phyloP scores from a whole-genome alignment of 2,888 invertebrate genomes.

The Drosophila bunnanda region DNA sequence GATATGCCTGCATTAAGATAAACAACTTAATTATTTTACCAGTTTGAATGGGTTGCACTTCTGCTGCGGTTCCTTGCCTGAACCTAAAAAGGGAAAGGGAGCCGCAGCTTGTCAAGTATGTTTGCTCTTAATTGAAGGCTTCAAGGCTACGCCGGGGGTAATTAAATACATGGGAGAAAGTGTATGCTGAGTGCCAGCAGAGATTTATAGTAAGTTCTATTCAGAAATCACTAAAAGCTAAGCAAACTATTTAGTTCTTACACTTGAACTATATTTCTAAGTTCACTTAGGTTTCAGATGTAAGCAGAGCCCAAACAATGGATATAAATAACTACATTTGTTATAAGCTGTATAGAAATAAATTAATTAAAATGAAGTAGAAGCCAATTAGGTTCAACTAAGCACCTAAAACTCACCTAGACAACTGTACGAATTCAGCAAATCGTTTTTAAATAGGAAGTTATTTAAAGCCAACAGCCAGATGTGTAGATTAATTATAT shows the following conservation, averaged over 20 bases:
- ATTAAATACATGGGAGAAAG: conserved; percentile 51
- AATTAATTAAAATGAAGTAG: conserved; percentile 3
- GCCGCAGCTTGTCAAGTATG: conserved; percentile 9
- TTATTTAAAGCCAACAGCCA: too few species aligned
- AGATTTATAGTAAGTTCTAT: conserved; percentile 6
- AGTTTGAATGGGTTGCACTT: conserved; percentile 39
- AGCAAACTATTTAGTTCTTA: too few species aligned
- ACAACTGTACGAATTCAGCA: too few species aligned
- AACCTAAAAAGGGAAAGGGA: background rate
- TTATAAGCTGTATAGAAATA: background rate
- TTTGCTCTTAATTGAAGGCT: conserved; percentile 54
- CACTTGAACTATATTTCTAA: background rate
- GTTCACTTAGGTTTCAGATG: conserved; percentile 1
- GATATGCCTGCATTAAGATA: conserved; percentile 74
- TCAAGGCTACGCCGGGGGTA: conserved; percentile 51
- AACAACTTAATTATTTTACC: conserved; percentile 77
- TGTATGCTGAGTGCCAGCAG: conserved; percentile 1
- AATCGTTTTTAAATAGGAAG: too few species aligned
- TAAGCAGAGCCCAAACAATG: conserved; percentile 1
- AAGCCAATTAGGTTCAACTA: background rate
- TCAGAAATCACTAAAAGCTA: background rate
- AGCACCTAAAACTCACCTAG: conserved; percentile 32
- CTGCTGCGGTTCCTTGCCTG: conserved; percentile 10
- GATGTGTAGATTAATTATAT: too few species aligned
- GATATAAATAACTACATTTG: conserved; percentile 7